A percentile compares a stretch with the other conserved stretches of the same genome.
Evolutionary conservation across 2,888 invertebrate genomes (phyloP).

Genomic region (Rapana venosa): DNA sequence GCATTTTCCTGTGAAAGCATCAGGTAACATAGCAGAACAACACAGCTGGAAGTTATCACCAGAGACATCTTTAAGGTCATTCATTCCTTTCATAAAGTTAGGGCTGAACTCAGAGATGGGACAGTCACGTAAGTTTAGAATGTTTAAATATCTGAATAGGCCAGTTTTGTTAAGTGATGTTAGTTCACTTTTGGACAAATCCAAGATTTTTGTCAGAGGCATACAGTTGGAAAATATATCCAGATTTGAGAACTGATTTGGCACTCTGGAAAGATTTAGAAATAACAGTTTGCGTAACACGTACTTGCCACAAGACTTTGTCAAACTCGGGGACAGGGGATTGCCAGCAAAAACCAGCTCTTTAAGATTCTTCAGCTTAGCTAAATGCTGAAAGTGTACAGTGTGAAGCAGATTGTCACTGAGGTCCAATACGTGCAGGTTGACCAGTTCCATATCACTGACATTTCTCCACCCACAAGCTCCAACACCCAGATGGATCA

Average conservation of each 20-base stretch:
- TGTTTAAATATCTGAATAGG: background rate
- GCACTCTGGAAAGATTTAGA: background rate
- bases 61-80: background rate
- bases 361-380: background rate
- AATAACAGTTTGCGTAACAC: background rate
- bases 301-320: background rate
- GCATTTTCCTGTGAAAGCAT: background rate
- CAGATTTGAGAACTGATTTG: background rate
- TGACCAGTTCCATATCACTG: background rate
- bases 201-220: background rate
- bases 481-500: background rate
- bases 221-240: background rate
- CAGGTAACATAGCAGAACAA: constrained; percentile 1
- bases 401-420: background rate
- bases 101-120: background rate
- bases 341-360: background rate
- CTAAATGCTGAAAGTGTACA: background rate
- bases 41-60: constrained; percentile 3
- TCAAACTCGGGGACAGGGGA: background rate
- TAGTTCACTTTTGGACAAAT: background rate
- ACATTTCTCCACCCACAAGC: background rate
- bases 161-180: background rate
- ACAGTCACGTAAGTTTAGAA: background rate
- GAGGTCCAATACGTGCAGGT: background rate
- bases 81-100: background rate